These are phyloP conservation scores for Thymelicus lineola DNA, from an alignment of 2,888 invertebrate genomes.

Conservation along the genomic window DNA sequence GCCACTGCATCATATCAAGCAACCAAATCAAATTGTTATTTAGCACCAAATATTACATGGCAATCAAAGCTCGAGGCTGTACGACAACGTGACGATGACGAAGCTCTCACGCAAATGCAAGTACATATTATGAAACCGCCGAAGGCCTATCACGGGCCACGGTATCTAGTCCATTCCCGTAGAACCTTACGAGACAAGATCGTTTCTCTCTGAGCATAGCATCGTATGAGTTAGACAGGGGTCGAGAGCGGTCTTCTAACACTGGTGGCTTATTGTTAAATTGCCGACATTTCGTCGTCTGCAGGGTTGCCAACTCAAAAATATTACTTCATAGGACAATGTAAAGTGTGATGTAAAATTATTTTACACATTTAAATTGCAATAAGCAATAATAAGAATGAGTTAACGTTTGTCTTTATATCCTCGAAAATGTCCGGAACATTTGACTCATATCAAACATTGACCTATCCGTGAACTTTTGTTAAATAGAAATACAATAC, in stretches of 20 bases:
- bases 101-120: constrained; percentile 67
- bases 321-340: neutral
- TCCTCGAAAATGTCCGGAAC: neutral
- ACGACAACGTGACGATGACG: constrained; percentile 58
- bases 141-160: constrained; percentile 53
- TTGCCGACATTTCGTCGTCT: constrained; percentile 60
- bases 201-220: constrained; percentile 38
- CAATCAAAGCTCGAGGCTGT: constrained; percentile 56
- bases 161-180: constrained; percentile 50
- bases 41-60: constrained; percentile 43
- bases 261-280: constrained; percentile 64
- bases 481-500: too few species aligned
- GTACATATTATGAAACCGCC: constrained; percentile 66
- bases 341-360: neutral
- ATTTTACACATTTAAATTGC: neutral
- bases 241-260: constrained; percentile 52
- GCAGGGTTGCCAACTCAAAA: constrained; percentile 11
- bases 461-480: too few species aligned
- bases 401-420: too few species aligned
- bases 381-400: too few species aligned
- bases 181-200: constrained; percentile 51
- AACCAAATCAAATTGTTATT: constrained; percentile 35
- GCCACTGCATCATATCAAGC: constrained; percentile 27
- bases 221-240: constrained; percentile 43
- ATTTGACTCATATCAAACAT: neutral